A percentile compares a stretch with the other conserved stretches of the same genome.
phyloP scores from a whole-genome alignment of 2,797 vertebrate species.

The Natrix natrix region DNA sequence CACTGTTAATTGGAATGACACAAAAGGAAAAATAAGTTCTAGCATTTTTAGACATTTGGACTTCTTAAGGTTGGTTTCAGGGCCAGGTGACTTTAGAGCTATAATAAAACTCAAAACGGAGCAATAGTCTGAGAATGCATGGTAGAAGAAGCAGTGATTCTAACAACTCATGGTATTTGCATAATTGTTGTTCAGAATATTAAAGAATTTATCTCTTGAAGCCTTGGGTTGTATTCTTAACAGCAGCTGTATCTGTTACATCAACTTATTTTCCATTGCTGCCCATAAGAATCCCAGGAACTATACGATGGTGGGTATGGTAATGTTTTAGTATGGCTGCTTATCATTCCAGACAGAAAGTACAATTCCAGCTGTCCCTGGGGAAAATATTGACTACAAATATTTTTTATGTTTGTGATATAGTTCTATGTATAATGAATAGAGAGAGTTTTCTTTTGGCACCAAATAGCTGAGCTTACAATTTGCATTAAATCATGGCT shows the following conservation, averaged over 20 bases:
- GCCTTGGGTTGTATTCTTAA: neutral
- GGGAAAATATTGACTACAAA: neutral
- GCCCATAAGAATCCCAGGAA: neutral
- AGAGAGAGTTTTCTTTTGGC: neutral
- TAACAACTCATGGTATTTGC: neutral
- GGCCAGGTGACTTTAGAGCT: neutral
- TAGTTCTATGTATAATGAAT: neutral
- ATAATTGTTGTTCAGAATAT: neutral
- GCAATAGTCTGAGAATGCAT: neutral
- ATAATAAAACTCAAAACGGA: neutral
- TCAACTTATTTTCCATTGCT: neutral
- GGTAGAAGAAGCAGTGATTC: neutral
- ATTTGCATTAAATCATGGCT: neutral
- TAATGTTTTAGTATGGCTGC: neutral
- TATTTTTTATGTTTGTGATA: neutral
- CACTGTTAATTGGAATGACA: conserved; percentile 2
- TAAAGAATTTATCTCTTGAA: neutral
- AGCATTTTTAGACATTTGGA: conserved; percentile 20
- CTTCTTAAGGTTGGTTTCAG: neutral
- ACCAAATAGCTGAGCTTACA: neutral
- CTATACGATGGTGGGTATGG: neutral
- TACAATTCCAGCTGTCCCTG: neutral
- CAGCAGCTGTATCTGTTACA: neutral
- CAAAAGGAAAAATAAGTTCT: neutral
- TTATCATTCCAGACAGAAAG: neutral